Base-by-base conservation (phyloP, 2,797 vertebrate species). In the Holocentrus rufus region DNA sequence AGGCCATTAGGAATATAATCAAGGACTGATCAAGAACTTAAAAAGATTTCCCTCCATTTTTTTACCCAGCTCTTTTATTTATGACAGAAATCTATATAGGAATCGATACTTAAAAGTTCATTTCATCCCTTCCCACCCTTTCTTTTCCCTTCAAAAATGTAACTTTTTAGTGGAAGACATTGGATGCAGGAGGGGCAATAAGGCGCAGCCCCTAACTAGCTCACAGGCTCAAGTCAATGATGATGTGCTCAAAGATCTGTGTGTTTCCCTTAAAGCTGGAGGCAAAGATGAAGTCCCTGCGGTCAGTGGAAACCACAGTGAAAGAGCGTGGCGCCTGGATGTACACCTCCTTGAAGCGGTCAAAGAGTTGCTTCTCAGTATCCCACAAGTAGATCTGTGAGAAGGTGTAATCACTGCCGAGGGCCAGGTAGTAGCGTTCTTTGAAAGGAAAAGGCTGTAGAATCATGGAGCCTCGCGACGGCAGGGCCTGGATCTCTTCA, bases 221-320 rank as follows among this genome's bases (percentile, higher is more conserved):
- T 94, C 86, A 93, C 89, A 95, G 95, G 91, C 97, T 99, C 88
- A 99, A 91, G 92, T 99, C 98, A 49, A 99, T 95, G 78, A 94
- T 90, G 61, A 97, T 92, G 75, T 99, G 98, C 89, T 99, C 97
- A 86, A 95, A 97, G 91, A 99, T 98, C 92, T 97, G 96, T 31
- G 97, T 99, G 89, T 94, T 97, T 71, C 97, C 98, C 92, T 99
- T 99, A 92, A 99, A 99, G 92, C 98, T 98, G 18, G 98, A 99
- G 6, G 96, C 95, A 62, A 99, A 99, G 80, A 99, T 92, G 89
- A 99, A 99, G 95, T 99, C 95, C 90, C 96, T 95, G 89, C 97
- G 94, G 84, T 96, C 96, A 0, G 97, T 98, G 84, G 97, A 97
- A 76, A 99, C 97, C 23, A 97, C 95, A 1, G 97, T 99, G 91